Base-by-base conservation (phyloP, 1,140 invertebrate genomes). In the Acromyrmex heyeri region DNA sequence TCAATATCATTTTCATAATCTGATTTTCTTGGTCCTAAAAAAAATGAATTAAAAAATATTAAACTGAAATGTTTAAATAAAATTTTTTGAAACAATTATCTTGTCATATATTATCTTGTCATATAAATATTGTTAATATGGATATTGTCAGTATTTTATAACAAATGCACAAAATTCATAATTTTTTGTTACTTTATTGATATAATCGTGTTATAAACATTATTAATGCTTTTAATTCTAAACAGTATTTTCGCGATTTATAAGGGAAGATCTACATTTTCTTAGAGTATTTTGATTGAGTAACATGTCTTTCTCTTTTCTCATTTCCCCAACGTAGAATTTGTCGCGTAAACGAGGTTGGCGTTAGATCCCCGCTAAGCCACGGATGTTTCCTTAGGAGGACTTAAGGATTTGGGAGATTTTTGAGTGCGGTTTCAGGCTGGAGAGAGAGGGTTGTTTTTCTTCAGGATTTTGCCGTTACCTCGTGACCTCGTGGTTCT, bases 371-470 rank as follows among this genome's bases (percentile, higher is more conserved):
- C 38, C 14, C 69, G 38, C 55, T 83, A 83, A 83, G 79, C 79
- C 69, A 61, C n/a, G 38, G 18, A 83, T 83, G 79, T 83, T 83
- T 83, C 14, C 69, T 83, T 83, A 83, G 69, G 79, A 59, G 79
- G 69, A 75, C 79, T 83, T 73, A 75, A 83, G 79, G 79, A 83
- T 83, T 83, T 83, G 79, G 69, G 69, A 73, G 79, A 61, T 83
- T 83, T 75, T 83, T 83, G 79, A 83, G 57, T 73, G 79, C 69
- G 79, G 69, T 83, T 83, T 83, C 79, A 61, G 69, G n/a, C 38
- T n/a, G 8, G 10, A 3, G 69, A 50, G 69, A 59, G 18, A 83
- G 38, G 24, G 38, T 75, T 83, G 79, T 83, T 83, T 83, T 83
- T 83, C 79, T 83, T 83, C 69, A 61, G 79, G 69, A 83, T 83